Conservation (phyloP, 2,888 invertebrate species). For the Cheilosia grossa region DNA sequence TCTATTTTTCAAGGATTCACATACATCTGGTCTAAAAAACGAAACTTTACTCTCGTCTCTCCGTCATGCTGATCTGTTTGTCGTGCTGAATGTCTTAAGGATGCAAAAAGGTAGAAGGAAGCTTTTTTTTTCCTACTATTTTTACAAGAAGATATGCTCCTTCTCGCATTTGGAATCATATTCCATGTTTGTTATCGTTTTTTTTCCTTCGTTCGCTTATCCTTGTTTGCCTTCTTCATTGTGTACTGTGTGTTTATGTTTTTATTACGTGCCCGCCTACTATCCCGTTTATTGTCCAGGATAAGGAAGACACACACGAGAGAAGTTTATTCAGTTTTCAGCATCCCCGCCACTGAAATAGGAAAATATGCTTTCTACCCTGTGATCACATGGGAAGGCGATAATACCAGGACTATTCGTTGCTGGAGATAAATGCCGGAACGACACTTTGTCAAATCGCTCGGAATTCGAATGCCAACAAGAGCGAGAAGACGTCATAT, state of each 20-base stretch:
- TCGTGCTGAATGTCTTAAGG: constrained; percentile 28
- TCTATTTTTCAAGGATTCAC: constrained; percentile 38
- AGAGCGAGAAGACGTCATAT: constrained; percentile 1
- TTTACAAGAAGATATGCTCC: neutral
- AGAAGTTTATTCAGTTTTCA: constrained; percentile 8
- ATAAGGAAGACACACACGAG: constrained; percentile 49
- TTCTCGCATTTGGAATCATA: constrained; percentile 34
- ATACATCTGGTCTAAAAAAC: constrained; percentile 5
- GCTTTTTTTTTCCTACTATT: constrained; percentile 32
- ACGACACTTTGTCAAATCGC: constrained; percentile 52
- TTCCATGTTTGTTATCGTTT: constrained; percentile 65
- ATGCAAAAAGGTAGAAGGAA: constrained; percentile 45
- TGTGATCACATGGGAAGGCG: constrained; percentile 10
- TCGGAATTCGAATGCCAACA: constrained; percentile 9
- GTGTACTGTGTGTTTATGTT: constrained; percentile 59
- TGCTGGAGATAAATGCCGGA: constrained; percentile 59
- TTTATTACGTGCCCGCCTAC: constrained; percentile 65
- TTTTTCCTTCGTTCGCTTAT: constrained; percentile 11
- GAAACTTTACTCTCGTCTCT: constrained; percentile 15
- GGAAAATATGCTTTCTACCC: constrained; percentile 45
- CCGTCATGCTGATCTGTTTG: constrained; percentile 22
- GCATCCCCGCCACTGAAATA: neutral
- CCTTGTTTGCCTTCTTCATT: neutral
- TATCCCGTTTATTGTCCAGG: constrained; percentile 72
- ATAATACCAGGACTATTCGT: constrained; percentile 36